Percentiles rank a stretch among this genome's conserved stretches.
Conservation (phyloP, 2,113 vertebrate species). For the Callopanchax toddi region DNA sequence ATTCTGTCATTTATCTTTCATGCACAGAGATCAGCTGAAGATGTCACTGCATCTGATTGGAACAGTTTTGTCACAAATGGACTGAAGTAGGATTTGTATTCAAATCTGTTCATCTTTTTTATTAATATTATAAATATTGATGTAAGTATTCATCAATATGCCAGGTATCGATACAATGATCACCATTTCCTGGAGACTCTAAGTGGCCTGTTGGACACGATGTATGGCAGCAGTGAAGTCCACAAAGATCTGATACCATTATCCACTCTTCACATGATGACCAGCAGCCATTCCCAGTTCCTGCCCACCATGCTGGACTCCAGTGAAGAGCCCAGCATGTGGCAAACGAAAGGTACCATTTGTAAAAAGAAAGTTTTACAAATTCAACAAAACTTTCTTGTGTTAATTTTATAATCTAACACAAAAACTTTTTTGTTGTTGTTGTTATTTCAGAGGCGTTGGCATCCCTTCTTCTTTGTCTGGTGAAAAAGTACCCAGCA, state of each 20-base stretch:
- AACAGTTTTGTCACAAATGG: slow-evolving; percentile 87
- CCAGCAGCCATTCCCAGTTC: slow-evolving; percentile 92
- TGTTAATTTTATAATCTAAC: no score
- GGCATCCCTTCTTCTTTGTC: slow-evolving; percentile 82
- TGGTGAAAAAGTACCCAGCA: slow-evolving; percentile 84
- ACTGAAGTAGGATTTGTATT: slow-evolving; percentile 78
- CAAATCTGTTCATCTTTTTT: not conserved
- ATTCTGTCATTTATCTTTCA: slow-evolving; percentile 8
- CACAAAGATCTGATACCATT: slow-evolving; percentile 76
- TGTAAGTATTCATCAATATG: not conserved
- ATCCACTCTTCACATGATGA: slow-evolving; percentile 87
- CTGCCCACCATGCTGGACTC: slow-evolving; percentile 84
- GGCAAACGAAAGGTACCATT: slow-evolving; percentile 81
- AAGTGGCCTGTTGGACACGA: slow-evolving; percentile 61
- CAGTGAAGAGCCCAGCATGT: slow-evolving; percentile 49
- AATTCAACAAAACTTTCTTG: not conserved
- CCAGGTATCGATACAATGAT: slow-evolving; percentile 88
- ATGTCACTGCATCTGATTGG: slow-evolving; percentile 85
- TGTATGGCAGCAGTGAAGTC: slow-evolving; percentile 73
- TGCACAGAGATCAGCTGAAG: slow-evolving; percentile 73
- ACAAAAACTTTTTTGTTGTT: not conserved
- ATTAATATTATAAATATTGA: not conserved
- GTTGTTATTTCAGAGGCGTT: slow-evolving; percentile 81
- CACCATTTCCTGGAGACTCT: slow-evolving; percentile 81
- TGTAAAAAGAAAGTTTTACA: no score